Conservation (phyloP, 2,113 vertebrate genomes). For the Ammodytes dubius region DNA sequence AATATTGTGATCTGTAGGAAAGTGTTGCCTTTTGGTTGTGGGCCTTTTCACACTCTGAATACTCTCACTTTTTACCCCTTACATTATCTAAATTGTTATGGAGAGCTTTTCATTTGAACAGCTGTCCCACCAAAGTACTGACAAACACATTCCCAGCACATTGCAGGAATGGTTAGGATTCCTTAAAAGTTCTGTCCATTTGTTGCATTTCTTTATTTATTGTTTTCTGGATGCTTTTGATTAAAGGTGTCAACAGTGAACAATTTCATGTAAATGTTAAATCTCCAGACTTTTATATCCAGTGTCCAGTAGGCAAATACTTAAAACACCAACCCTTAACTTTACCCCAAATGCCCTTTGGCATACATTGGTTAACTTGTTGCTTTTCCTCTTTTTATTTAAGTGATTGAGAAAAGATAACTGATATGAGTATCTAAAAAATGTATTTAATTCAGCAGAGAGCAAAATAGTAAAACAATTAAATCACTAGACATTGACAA, state of each 20-base stretch:
- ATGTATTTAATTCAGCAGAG: background rate
- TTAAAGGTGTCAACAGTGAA: background rate
- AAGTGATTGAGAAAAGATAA: background rate
- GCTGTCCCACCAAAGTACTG: slow-evolving; percentile 21
- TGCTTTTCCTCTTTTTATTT: background rate
- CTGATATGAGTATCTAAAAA: background rate
- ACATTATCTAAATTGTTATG: background rate
- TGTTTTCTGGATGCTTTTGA: background rate
- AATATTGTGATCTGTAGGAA: background rate
- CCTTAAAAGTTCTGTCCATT: too few species aligned
- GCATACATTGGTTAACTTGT: background rate
- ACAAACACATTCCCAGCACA: slow-evolving; percentile 46
- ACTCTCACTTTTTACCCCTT: background rate
- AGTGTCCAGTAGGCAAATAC: background rate
- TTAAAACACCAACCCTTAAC: background rate
- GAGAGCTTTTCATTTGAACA: slow-evolving; percentile 34
- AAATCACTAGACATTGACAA: background rate
- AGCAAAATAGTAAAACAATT: background rate
- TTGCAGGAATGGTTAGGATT: slow-evolving; percentile 40
- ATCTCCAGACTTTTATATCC: background rate
- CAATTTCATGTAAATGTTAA: background rate
- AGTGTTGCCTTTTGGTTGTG: background rate
- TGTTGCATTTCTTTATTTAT: slow-evolving; percentile 20
- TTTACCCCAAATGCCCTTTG: background rate
- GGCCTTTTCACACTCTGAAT: background rate